A percentile compares a stretch with the other conserved stretches of the same genome.
phyloP scores from a whole-genome alignment of 2,113 vertebrate genomes.

The Aplodontia rufa region DNA sequence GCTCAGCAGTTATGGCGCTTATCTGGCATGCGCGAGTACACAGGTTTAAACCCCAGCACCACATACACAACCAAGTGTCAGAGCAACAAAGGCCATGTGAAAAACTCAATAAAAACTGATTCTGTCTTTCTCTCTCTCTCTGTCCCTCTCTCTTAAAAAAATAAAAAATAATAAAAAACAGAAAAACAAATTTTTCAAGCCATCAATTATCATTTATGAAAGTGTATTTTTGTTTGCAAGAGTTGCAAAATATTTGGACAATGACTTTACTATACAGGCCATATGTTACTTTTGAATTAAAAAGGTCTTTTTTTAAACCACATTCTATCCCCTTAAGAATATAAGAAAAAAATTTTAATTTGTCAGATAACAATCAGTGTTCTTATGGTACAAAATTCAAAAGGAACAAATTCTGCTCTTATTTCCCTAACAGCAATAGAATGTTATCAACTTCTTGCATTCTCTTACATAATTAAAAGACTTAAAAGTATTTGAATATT shows the following conservation, averaged over 20 bases:
- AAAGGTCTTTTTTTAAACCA: background rate
- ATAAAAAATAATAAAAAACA: no score
- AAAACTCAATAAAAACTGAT: no score
- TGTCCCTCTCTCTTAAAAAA: no score
- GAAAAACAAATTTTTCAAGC: no score
- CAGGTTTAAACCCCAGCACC: no score
- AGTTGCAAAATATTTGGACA: slow-evolving; percentile 46
- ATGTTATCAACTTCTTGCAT: background rate
- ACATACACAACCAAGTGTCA: no score
- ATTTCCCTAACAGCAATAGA: background rate
- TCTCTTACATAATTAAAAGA: slow-evolving; percentile 3
- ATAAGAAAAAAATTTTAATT: background rate
- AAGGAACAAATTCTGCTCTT: background rate
- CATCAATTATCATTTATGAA: background rate
- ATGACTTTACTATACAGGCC: background rate
- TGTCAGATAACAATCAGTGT: background rate
- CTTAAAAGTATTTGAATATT: background rate
- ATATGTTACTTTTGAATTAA: background rate
- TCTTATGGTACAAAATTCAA: background rate
- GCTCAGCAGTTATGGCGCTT: no score
- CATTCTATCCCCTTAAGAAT: background rate
- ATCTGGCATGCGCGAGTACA: no score
- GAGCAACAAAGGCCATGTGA: no score
- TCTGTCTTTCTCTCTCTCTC: no score
- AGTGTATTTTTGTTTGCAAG: background rate